Conservation (phyloP, 2,113 vertebrate genomes). For the Notechis scutatus region DNA sequence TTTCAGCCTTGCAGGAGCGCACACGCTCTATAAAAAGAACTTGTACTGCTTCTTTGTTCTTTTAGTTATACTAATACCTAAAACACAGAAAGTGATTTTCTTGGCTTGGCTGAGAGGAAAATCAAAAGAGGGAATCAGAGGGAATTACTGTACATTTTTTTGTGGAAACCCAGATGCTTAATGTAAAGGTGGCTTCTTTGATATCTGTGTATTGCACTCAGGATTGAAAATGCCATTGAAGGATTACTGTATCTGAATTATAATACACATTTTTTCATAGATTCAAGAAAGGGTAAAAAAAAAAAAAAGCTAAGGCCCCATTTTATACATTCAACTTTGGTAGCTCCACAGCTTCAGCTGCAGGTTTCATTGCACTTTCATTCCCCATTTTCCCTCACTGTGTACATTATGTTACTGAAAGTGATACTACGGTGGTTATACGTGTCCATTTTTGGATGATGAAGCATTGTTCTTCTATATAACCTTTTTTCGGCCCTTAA, state of each 20-base stretch:
- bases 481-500: background rate
- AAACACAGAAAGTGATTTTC: background rate
- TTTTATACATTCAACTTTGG: background rate
- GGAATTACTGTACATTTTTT: background rate
- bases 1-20: background rate
- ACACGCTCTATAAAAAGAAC: background rate
- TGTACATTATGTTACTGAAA: background rate
- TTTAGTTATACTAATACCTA: background rate
- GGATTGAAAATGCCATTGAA: background rate
- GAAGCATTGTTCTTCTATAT: background rate
- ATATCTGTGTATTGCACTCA: background rate
- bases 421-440: background rate
- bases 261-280: background rate
- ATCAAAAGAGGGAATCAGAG: background rate
- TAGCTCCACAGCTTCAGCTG: background rate
- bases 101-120: background rate
- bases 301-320: background rate
- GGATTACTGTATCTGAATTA: background rate
- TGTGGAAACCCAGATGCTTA: background rate
- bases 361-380: background rate
- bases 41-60: background rate
- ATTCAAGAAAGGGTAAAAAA: background rate
- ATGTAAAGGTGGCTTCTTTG: background rate
- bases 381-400: background rate
- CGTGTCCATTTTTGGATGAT: background rate